Evolutionary conservation across 37 sponge, comb jelly and placozoan genomes (phyloP).

Genomic region (Aphrocallistes beatrix): DNA sequence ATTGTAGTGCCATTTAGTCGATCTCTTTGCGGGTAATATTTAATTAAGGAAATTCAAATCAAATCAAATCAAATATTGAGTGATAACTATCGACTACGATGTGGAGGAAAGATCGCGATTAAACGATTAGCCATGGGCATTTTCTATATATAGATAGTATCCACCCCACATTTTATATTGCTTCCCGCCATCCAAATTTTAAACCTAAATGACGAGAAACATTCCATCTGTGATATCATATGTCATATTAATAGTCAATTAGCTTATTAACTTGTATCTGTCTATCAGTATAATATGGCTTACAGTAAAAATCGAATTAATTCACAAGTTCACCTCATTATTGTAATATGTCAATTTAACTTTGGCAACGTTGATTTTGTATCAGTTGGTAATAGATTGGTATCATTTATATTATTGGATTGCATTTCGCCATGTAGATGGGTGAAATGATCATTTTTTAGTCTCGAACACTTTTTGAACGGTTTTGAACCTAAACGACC

Average conservation of each 20-base stretch:
- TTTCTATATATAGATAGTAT: not conserved
- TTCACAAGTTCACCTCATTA: not conserved
- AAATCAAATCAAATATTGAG: no score
- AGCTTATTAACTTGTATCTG: not conserved
- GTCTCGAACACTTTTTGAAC: no score
- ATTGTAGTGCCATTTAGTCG: no score
- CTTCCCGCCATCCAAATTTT: not conserved
- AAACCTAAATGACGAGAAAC: not conserved
- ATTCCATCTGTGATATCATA: not conserved
- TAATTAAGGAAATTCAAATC: no score
- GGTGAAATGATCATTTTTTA: no score
- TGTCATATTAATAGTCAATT: not conserved
- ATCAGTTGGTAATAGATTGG: not conserved
- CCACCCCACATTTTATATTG: not conserved
- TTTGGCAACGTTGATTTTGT: not conserved
- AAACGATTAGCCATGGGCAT: not conserved
- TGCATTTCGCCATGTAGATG: not conserved
- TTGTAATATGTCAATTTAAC: not conserved
- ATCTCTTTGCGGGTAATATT: no score
- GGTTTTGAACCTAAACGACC: not conserved
- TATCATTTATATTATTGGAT: not conserved
- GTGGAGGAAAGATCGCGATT: no score
- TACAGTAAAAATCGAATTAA: not conserved
- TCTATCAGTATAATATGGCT: not conserved
- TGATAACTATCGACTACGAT: no score